These are phyloP conservation scores for Fragum sueziense DNA, from an alignment of 2,888 invertebrate genomes.

Conservation along the genomic window DNA sequence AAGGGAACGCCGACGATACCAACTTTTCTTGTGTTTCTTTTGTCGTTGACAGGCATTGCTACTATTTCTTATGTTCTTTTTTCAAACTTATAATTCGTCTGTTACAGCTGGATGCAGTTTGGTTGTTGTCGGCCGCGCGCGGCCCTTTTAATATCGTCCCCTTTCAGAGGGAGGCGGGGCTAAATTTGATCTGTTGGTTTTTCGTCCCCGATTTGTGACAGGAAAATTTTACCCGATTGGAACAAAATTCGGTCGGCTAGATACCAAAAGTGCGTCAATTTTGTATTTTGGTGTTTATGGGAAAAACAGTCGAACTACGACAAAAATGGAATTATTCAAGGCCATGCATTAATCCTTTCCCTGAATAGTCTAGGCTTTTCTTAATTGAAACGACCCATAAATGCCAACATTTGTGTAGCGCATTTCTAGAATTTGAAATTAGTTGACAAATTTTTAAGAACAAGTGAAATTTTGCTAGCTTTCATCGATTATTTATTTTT, in stretches of 20 bases:
- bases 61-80: background rate
- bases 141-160: background rate
- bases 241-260: background rate
- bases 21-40: constrained; percentile 32
- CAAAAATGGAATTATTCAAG: too few species aligned
- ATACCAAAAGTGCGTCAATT: too few species aligned
- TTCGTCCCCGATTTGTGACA: background rate
- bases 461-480: too few species aligned
- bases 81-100: background rate
- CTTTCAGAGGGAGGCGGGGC: background rate
- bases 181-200: background rate
- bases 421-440: too few species aligned
- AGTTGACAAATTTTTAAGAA: too few species aligned
- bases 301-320: too few species aligned
- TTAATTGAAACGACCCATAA: too few species aligned
- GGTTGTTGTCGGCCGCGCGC: background rate
- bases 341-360: too few species aligned
- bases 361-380: too few species aligned
- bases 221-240: background rate
- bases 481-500: too few species aligned
- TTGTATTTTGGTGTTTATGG: too few species aligned
- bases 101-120: background rate
- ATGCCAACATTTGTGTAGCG: too few species aligned
- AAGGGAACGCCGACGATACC: constrained; percentile 69
- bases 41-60: background rate